phyloP scores from a whole-genome alignment of 37 sponge, comb jelly and placozoan genomes.

The Beroe forskalii region DNA sequence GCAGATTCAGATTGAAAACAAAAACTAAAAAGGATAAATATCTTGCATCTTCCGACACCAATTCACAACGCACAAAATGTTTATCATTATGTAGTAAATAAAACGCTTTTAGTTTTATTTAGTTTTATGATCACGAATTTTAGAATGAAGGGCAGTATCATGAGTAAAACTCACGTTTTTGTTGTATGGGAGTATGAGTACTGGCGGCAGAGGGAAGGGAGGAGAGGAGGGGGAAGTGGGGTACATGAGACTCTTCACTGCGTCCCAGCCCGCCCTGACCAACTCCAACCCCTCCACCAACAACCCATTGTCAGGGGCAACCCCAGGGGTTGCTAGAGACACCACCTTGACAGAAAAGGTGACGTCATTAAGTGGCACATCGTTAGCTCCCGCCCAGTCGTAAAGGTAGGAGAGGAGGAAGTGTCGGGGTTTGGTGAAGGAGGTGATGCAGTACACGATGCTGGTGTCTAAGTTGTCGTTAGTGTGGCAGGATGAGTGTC shows the following conservation, averaged over 20 bases:
- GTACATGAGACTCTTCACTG: slow-evolving; percentile 40
- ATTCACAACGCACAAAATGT: too few relatives aligned
- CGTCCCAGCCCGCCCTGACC: slow-evolving; percentile 48
- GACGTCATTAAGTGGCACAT: slow-evolving; percentile 27
- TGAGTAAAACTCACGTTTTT: background rate
- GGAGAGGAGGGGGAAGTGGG: slow-evolving; percentile 49
- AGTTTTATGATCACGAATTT: too few relatives aligned
- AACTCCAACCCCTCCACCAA: slow-evolving; percentile 39
- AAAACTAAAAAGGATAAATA: too few relatives aligned
- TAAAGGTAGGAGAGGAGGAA: slow-evolving; percentile 39
- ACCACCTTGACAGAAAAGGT: background rate
- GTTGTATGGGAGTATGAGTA: slow-evolving; percentile 1
- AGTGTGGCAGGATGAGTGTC: background rate
- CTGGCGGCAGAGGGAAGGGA: slow-evolving; percentile 43
- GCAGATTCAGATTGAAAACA: too few relatives aligned
- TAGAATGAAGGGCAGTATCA: too few relatives aligned
- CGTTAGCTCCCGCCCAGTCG: slow-evolving; percentile 34
- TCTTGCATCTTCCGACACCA: too few relatives aligned
- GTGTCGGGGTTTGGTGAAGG: slow-evolving; percentile 16
- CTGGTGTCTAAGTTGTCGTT: background rate
- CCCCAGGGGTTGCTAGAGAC: background rate
- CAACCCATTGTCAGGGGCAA: background rate
- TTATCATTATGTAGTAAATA: too few relatives aligned
- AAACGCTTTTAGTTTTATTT: too few relatives aligned
- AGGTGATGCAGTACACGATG: background rate